phyloP scores from a whole-genome alignment of 2,797 vertebrate species.

The Spheniscus humboldti region DNA sequence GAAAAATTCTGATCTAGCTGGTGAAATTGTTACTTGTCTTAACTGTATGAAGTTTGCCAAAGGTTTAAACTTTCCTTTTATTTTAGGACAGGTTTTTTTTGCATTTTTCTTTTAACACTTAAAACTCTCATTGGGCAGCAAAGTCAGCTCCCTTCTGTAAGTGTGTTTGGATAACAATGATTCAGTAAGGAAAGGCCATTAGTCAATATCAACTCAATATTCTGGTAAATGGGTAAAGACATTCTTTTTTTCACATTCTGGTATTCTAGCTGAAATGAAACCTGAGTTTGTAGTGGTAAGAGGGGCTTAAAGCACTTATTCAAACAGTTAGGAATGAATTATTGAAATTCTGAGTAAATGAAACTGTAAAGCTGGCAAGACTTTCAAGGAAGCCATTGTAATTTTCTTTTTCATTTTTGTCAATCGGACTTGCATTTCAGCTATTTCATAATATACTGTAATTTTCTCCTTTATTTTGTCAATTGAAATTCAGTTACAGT shows the following conservation, averaged over 20 bases:
- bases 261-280: neutral
- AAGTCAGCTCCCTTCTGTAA: neutral
- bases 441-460: neutral
- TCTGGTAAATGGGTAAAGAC: neutral
- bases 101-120: neutral
- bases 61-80: neutral
- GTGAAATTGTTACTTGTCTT: neutral
- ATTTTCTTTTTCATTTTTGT: neutral
- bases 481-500: neutral
- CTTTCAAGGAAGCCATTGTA: neutral
- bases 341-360: neutral
- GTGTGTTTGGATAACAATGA: neutral
- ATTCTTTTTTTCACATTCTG: neutral
- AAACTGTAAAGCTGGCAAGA: neutral
- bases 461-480: neutral
- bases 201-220: neutral
- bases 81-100: neutral
- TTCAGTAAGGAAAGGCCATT: neutral
- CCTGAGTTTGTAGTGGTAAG: neutral
- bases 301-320: neutral
- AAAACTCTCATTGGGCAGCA: neutral
- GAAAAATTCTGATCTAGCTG: neutral
- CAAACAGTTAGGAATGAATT: neutral
- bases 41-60: neutral
- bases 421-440: neutral